Evolutionary conservation across 2,797 vertebrate genomes (phyloP), one percentile per base, ranked within the genome.

Genomic region (Amazonetta brasiliensis): DNA sequence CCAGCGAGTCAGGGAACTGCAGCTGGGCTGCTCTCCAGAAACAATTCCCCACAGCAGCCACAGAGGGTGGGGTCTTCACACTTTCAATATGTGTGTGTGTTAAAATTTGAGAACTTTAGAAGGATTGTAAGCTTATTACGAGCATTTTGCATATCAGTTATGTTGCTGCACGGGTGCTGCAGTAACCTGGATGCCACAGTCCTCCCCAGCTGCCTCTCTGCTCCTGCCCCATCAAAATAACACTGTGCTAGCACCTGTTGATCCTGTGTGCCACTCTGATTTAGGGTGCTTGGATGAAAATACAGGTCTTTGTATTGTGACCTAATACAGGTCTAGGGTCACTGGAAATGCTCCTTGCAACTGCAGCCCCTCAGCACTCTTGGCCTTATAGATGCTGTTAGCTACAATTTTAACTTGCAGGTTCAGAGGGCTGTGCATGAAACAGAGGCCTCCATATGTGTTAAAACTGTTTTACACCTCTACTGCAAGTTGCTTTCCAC

Each of bases 361-460:
- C 11, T 62, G 52, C 58, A 75, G 22, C 18, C n/a, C 56, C 30
- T 62, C 12, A 80, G 10, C 56, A 58, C 4, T 5, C 39, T 39
- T 39, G 11, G 37, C 66, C 62, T 87, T 83, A n/a, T 72, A 90
- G 52, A 7, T 50, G 13, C 2, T 58, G 44, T 2, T 58, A 28
- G 26, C 62, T 3, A 2, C 7, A 1, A 20, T 81, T 68, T 43
- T 1, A 1, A 37, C 25, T 66, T 44, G 25, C 33, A 41, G 8
- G 23, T 66, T 22, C 3, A 2, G 37, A 43, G 0, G 1, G 37
- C 4, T 81, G 33, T 55, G 20, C 4, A 1, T 30, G 37, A 79
- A 78, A 52, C n/a, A 17, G n/a, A 50, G 35, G 58, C 58, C 20
- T 8, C 25, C 12, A 21, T 39, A 50, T 21, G 6, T 31, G 31